Evolutionary conservation across 1,140 invertebrate genomes (phyloP).

Genomic region (Palaemon carinicauda): DNA sequence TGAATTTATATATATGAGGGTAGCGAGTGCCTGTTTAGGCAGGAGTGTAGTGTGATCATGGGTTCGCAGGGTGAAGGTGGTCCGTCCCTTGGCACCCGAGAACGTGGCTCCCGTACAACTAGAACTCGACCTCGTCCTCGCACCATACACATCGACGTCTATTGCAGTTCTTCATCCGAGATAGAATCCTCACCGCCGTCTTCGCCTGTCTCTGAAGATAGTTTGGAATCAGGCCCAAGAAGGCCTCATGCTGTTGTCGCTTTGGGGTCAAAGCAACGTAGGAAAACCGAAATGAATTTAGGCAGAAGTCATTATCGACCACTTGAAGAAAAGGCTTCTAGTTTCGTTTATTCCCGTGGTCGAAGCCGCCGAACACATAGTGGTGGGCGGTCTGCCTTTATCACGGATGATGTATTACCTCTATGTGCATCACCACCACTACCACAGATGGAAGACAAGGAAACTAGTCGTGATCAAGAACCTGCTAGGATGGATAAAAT

Average conservation of each 20-base stretch:
- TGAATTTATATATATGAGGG: not conserved
- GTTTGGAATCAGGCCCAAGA: constrained; percentile 64
- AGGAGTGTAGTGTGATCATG: constrained; percentile 6
- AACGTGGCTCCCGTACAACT: not conserved
- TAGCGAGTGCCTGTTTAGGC: not conserved
- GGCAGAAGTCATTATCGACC: constrained; percentile 4
- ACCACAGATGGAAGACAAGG: not conserved
- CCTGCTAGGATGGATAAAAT: not conserved
- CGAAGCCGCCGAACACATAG: not conserved
- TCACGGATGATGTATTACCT: constrained; percentile 33
- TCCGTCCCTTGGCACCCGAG: not conserved
- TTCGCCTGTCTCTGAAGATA: constrained; percentile 64
- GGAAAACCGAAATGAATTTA: constrained; percentile 50
- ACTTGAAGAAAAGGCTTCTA: constrained; percentile 19
- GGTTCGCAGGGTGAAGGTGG: constrained; percentile 15
- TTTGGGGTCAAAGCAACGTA: constrained; percentile 54
- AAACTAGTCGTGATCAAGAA: not conserved
- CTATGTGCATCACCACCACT: constrained; percentile 27
- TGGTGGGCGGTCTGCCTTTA: constrained; percentile 21
- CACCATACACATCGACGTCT: constrained; percentile 81
- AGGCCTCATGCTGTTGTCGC: constrained; percentile 75
- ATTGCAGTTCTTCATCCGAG: constrained; percentile 76
- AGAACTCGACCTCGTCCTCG: constrained; percentile 66
- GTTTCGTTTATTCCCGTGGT: constrained; percentile 30
- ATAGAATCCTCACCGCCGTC: constrained; percentile 65